Base-by-base conservation (phyloP, 2,113 vertebrate genomes). In the Periophthalmus modestus region DNA sequence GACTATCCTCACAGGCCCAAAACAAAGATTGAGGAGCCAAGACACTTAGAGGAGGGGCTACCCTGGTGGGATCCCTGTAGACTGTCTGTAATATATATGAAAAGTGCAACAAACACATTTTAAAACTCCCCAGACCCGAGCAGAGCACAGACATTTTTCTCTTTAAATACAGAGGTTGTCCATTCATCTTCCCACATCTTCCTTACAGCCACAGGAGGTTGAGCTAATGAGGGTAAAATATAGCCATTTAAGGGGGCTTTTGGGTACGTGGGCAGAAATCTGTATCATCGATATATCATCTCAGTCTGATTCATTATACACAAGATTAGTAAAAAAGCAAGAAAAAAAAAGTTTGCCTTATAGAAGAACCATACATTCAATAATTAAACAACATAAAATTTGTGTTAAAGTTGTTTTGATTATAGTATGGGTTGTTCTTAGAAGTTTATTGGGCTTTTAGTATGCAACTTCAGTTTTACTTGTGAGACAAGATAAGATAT, bases 101-200 rank as follows among this genome's bases (percentile, higher is more conserved):
- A 83, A 83, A 68, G 66, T 69, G 36, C 75, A 39, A 46, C 19
- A 68, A 23, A 61, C 62, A 77, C 63, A 23, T 69, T 72, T 76
- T 75, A 47, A 90, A 88, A 82, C 73, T 73, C 76, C 83, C 87
- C 82, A 33, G 78, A 89, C 85, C 78, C 28, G 34, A 34, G 69
- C 78, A 33, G 43, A 34, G 69, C 33, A 83, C 75, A 73, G 83
- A 73, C 69, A 72, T 83, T 79, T 85, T 79, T 71, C 19, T 7
- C 23, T 63, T 77, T 71, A 61, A 58, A 68, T 68, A 46, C 13
- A 61, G 76, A 73, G 16, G 50, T 48, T 57, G 73, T 54, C 15
- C 61, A 71, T 87, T 82, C 58, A 77, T 85, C 79, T 85, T 82
- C 74, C 57, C 65, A 75, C 74, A 39, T 68, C 74, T 66, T 83